Base-by-base conservation (phyloP, 2,113 vertebrate species). In the Scatophagus argus region DNA sequence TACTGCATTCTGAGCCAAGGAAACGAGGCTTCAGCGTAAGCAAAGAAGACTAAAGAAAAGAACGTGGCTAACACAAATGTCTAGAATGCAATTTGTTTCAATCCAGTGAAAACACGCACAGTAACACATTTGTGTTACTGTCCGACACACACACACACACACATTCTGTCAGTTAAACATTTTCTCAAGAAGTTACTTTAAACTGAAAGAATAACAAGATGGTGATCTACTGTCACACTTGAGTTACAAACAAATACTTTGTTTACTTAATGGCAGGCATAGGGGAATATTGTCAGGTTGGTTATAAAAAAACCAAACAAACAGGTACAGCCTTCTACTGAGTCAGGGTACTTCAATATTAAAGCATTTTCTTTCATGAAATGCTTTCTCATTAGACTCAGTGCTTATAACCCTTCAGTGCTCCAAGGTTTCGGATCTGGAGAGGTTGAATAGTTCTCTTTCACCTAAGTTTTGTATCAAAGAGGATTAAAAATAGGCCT, bases 171-270 rank as follows among this genome's bases (percentile, higher is more conserved):
- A 41, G 34, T 34, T 41, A 43, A 34, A 10, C 8, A 46, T 2
- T 58, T 46, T 69, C 60, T 52, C n/a, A 59, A 31, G 43, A 60
- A 36, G 56, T 63, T 46, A 11, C 63, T 81, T 78, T 71, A 34
- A 63, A 56, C 43, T 36, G 41, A 55, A 7, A 58, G 47, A 38
- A 64, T 36, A 49, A 60, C 31, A 32, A 49, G 11, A 64, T 11
- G 9, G 66, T 41, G 44, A 67, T 34, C 23, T 27, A 31, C 4
- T 4, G 5, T 67, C 68, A 75, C 62, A 31, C 25, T 58, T 60
- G 19, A 66, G 46, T 36, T 46, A 21, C 69, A 34, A 38, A 41
- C 1, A 8, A 3, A 62, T 46, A 41, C 7, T 76, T 65, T 61
- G 5, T 59, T 65, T 61, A 47, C n/a, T 10, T 67, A 49, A 58